These are phyloP conservation scores for Scaptomyza pallida DNA, from an alignment of 1,140 invertebrate genomes.

Conservation along the genomic window DNA sequence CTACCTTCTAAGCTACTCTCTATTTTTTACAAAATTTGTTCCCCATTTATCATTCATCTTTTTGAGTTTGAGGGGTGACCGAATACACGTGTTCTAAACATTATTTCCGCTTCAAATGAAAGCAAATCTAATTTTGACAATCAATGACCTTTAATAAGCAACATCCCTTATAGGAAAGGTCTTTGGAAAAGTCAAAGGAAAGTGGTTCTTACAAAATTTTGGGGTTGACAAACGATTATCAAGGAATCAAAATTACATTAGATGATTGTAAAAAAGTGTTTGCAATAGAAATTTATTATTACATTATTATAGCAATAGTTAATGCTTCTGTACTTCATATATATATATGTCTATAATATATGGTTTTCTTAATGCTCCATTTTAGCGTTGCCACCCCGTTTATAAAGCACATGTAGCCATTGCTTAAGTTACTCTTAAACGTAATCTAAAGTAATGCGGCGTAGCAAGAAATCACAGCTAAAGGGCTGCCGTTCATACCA, in stretches of 20 bases:
- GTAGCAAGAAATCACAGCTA: constrained; percentile 60
- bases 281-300: too few species aligned
- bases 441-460: constrained; percentile 46
- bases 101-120: constrained; percentile 28
- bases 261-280: too few species aligned
- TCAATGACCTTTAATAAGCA: constrained; percentile 17
- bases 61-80: constrained; percentile 8
- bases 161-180: constrained; percentile 18
- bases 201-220: constrained; percentile 5
- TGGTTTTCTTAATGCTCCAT: too few species aligned
- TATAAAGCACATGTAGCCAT: constrained; percentile 18
- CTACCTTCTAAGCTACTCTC: too few species aligned
- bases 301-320: too few species aligned
- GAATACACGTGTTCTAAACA: constrained; percentile 32
- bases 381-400: too few species aligned
- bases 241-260: background rate
- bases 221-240: background rate
- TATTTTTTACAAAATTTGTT: too few species aligned
- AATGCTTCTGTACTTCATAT: too few species aligned
- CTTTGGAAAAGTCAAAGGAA: background rate
- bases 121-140: constrained; percentile 44
- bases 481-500: constrained; percentile 58
- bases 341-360: too few species aligned
- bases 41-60: constrained; percentile 6
- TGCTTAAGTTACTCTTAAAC: background rate